Percentiles rank a stretch among this genome's conserved stretches.
Conservation (phyloP, 2,888 invertebrate species). For the Athalia circularis region DNA sequence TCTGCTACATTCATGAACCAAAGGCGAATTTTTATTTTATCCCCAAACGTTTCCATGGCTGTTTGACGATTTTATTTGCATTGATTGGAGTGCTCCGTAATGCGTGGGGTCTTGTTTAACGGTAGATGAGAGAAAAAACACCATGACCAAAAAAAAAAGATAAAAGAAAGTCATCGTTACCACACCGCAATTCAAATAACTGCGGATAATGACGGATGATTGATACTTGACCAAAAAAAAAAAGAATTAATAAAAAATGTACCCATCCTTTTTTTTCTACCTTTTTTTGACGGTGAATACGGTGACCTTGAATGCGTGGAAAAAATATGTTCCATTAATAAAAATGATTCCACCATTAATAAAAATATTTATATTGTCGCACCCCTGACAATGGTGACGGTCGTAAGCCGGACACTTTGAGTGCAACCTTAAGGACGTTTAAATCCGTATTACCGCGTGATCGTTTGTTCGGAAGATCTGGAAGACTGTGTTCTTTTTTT, state of each 20-base stretch:
- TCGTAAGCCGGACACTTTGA: slow-evolving; percentile 38
- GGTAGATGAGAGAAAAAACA: background rate
- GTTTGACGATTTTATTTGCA: slow-evolving; percentile 72
- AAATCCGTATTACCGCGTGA: slow-evolving; percentile 3
- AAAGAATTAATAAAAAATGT: too few species aligned
- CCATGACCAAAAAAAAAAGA: background rate
- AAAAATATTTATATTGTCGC: slow-evolving; percentile 61
- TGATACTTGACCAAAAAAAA: too few species aligned
- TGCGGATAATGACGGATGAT: too few species aligned
- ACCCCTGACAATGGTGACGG: slow-evolving; percentile 17
- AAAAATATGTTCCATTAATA: slow-evolving; percentile 62
- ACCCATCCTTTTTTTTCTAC: too few species aligned
- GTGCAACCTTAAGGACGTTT: background rate
- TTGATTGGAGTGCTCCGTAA: slow-evolving; percentile 71
- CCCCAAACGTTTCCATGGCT: slow-evolving; percentile 60
- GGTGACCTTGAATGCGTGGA: background rate
- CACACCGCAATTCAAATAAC: too few species aligned
- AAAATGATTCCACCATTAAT: slow-evolving; percentile 66
- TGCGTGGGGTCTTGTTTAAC: too few species aligned
- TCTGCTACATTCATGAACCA: slow-evolving; percentile 73
- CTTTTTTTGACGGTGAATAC: too few species aligned
- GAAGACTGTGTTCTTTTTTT: background rate
- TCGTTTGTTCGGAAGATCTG: slow-evolving; percentile 37
- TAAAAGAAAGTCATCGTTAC: too few species aligned
- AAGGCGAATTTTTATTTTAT: slow-evolving; percentile 65